Conservation (phyloP, 2,888 invertebrate species). For the Mantis religiosa region DNA sequence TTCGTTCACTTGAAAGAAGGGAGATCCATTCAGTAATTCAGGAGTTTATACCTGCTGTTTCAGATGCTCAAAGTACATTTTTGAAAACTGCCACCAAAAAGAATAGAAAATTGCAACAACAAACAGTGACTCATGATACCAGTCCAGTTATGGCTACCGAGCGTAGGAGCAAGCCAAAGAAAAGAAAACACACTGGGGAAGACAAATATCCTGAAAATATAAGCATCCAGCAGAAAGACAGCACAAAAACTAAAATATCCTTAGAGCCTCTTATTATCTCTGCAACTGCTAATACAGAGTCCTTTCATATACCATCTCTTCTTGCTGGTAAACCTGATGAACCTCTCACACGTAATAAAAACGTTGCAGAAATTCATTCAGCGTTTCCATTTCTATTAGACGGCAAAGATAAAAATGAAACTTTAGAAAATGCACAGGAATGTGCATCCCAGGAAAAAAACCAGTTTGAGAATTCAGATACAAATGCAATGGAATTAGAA, state of each 20-base stretch:
- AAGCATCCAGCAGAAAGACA: background rate
- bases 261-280: background rate
- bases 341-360: background rate
- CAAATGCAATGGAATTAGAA: no score
- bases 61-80: background rate
- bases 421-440: background rate
- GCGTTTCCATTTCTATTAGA: background rate
- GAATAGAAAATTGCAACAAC: background rate
- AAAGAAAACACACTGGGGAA: background rate
- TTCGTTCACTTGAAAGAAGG: background rate
- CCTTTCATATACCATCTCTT: background rate
- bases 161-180: background rate
- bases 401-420: background rate
- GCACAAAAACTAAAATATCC: background rate
- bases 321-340: background rate
- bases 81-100: background rate
- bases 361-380: background rate
- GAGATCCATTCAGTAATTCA: background rate
- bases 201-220: background rate
- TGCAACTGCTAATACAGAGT: background rate
- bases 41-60: background rate
- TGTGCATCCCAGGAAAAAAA: background rate
- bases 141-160: background rate
- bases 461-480: background rate
- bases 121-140: background rate